A percentile compares a stretch with the other conserved stretches of the same genome.
These are phyloP conservation scores for Bucorvus abyssinicus DNA, from an alignment of 2,797 vertebrate species.

Conservation along the genomic window DNA sequence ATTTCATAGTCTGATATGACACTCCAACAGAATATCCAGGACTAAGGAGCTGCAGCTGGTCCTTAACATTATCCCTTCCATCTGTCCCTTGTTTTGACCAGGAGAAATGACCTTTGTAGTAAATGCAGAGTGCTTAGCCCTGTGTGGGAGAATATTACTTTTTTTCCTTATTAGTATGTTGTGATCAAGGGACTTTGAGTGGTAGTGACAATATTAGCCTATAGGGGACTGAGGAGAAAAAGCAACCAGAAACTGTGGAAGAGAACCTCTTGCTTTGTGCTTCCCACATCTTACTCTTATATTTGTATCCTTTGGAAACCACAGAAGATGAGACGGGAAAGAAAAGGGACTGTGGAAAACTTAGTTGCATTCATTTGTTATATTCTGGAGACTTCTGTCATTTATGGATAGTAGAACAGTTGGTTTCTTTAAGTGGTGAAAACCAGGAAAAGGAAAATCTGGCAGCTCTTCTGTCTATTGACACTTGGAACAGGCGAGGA, in stretches of 20 bases:
- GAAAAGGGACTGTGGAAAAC: not conserved
- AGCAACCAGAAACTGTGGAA: not conserved
- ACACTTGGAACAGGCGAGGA: not conserved
- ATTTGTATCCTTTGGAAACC: not conserved
- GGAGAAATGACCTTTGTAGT: not conserved
- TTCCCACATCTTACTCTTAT: rapidly evolving
- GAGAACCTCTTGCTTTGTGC: not conserved
- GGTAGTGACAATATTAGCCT: not conserved
- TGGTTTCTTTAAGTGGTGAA: not conserved
- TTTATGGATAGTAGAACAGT: not conserved
- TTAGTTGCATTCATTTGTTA: not conserved
- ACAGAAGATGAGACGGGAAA: not conserved
- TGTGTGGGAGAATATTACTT: not conserved
- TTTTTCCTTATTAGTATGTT: not conserved
- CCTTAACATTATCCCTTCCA: not conserved
- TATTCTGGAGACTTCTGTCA: not conserved
- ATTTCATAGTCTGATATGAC: not conserved
- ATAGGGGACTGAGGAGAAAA: not conserved
- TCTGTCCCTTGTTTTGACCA: not conserved
- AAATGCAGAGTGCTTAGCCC: not conserved
- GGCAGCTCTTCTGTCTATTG: not conserved
- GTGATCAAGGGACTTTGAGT: not conserved
- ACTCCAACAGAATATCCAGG: not conserved
- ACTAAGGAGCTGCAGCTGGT: not conserved
- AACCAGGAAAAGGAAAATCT: not conserved